These are phyloP conservation scores for Sialis fuliginosa DNA, from an alignment of 2,888 invertebrate species.

Conservation along the genomic window DNA sequence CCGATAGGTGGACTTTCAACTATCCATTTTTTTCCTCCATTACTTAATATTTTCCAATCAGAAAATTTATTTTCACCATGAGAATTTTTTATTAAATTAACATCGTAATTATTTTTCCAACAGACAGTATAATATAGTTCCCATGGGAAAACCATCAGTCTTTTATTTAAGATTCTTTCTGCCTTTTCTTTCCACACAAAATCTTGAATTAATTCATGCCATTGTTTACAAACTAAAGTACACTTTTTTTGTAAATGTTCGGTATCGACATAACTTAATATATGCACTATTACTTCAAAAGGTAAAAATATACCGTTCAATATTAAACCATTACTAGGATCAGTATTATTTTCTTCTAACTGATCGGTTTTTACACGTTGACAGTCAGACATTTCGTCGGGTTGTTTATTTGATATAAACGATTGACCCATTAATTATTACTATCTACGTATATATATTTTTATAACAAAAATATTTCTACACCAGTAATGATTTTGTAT, in stretches of 20 bases:
- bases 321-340: slow-evolving; percentile 20
- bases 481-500: no score
- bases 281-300: slow-evolving; percentile 27
- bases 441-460: no score
- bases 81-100: slow-evolving; percentile 31
- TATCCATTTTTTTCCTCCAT: slow-evolving; percentile 27
- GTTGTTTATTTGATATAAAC: no score
- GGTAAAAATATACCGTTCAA: slow-evolving; percentile 24
- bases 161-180: slow-evolving; percentile 11
- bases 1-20: slow-evolving; percentile 30
- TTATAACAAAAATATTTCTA: no score
- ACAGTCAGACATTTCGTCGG: no score
- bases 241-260: slow-evolving; percentile 21
- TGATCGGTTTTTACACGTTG: no score
- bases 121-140: slow-evolving; percentile 24
- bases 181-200: slow-evolving; percentile 26
- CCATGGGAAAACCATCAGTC: slow-evolving; percentile 7
- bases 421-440: no score
- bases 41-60: slow-evolving; percentile 23
- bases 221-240: slow-evolving; percentile 30
- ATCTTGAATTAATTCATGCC: slow-evolving; percentile 27
- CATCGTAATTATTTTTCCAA: slow-evolving; percentile 23
- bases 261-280: slow-evolving; percentile 24
- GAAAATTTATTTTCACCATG: slow-evolving; percentile 25
- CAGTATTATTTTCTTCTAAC: background rate